Conservation (phyloP, 2,888 invertebrate species). For the Cantharis rufa region DNA sequence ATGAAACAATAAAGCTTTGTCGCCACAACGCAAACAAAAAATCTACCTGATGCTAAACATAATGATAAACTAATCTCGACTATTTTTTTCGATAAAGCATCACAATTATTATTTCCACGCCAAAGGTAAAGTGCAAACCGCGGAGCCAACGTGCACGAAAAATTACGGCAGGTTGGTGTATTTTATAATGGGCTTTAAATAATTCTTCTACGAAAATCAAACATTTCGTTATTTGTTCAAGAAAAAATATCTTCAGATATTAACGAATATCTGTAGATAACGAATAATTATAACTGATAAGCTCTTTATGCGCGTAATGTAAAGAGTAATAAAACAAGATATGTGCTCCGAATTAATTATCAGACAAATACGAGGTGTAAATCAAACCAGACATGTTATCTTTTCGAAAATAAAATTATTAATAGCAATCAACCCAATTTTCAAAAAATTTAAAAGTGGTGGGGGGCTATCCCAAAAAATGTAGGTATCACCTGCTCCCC, state of each 20-base stretch:
- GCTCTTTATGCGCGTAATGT: conserved; percentile 14
- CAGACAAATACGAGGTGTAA: conserved; percentile 7
- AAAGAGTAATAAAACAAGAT: conserved; percentile 11
- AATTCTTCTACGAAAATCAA: conserved; percentile 31
- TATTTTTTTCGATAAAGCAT: not conserved
- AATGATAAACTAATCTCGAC: not conserved
- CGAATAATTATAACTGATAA: conserved; percentile 36
- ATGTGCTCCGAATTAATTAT: conserved; percentile 13
- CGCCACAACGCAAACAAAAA: conserved; percentile 31
- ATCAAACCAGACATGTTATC: conserved; percentile 2
- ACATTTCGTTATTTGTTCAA: conserved; percentile 27
- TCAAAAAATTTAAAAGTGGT: not conserved
- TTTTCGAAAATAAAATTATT: not conserved
- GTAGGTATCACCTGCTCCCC: not conserved
- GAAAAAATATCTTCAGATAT: conserved; percentile 31
- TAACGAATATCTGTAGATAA: conserved; percentile 37
- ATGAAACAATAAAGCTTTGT: conserved; percentile 28
- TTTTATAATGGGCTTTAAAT: conserved; percentile 31
- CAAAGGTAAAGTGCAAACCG: not conserved
- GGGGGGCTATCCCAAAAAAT: not conserved
- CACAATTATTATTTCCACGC: not conserved
- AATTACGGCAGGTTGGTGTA: not conserved
- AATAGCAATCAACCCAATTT: not conserved
- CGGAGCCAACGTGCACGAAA: conserved; percentile 14
- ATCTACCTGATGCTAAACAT: conserved; percentile 19